Percentiles rank a stretch among this genome's conserved stretches.
These are phyloP conservation scores for Ips typographus DNA, from an alignment of 1,140 invertebrate genomes.

Conservation along the genomic window DNA sequence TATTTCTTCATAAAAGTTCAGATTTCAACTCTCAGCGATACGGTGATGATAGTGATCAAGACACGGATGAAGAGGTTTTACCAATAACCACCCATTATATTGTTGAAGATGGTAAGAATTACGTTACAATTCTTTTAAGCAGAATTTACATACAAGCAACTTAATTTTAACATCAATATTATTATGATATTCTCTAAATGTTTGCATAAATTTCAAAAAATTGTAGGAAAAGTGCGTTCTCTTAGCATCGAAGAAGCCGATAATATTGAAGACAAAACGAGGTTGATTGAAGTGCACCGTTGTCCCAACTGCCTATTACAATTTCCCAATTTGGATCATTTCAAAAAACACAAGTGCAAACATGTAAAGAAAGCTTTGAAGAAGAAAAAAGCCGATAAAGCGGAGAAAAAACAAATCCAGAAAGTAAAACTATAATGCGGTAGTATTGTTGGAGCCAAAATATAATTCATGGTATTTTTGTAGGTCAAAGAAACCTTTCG, in stretches of 20 bases:
- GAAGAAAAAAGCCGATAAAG: not conserved
- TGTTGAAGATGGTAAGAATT: constrained; percentile 1
- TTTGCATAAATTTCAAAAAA: not conserved
- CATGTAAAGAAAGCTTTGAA: constrained; percentile 12
- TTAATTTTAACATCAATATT: not conserved
- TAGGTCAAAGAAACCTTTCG: constrained; percentile 20
- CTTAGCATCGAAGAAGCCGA: constrained; percentile 32
- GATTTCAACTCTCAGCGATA: no score
- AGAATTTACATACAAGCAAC: not conserved
- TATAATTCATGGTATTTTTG: not conserved
- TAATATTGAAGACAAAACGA: constrained; percentile 24
- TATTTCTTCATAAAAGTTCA: no score
- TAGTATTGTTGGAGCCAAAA: no score
- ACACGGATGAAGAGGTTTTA: not conserved
- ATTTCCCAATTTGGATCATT: constrained; percentile 43
- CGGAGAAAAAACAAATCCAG: no score
- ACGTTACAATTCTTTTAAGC: no score
- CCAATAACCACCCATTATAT: constrained; percentile 27
- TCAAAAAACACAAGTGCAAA: constrained; percentile 43
- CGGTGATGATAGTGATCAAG: not conserved
- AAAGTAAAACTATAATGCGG: no score
- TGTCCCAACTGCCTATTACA: constrained; percentile 43
- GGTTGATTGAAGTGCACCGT: constrained; percentile 42
- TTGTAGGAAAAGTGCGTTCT: constrained; percentile 34
- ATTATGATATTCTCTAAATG: no score